These are phyloP conservation scores for Peromyscus californicus DNA, from an alignment of 2,113 vertebrate genomes.

Conservation along the genomic window DNA sequence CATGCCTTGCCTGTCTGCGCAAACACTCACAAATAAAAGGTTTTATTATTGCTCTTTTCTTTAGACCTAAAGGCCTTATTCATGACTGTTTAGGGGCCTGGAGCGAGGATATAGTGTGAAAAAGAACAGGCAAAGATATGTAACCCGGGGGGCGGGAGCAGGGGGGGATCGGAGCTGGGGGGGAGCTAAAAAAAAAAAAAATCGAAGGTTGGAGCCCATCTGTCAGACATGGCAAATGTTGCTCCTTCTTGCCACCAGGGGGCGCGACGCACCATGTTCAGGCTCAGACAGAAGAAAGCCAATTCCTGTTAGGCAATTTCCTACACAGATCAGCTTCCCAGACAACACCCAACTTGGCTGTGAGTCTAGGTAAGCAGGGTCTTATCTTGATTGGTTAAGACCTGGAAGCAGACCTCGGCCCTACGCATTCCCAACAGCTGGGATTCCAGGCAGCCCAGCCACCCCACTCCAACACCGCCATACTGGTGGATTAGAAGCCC, in stretches of 20 bases:
- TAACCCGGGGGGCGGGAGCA: fast-evolving
- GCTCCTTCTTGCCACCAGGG: slow-evolving; percentile 38
- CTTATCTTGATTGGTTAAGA: neutral
- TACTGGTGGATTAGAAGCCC: neutral
- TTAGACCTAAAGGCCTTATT: neutral
- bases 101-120: neutral
- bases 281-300: neutral
- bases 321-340: neutral
- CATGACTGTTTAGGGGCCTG: too few species aligned
- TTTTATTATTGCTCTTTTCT: neutral
- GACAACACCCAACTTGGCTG: neutral
- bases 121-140: too few species aligned
- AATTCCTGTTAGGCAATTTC: neutral
- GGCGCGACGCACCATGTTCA: neutral
- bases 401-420: neutral
- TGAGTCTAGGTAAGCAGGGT: neutral
- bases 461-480: too few species aligned
- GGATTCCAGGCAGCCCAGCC: too few species aligned
- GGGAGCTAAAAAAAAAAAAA: neutral
- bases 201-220: fast-evolving
- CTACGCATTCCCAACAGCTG: neutral
- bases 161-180: neutral
- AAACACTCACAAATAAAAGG: neutral
- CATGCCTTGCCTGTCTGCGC: neutral
- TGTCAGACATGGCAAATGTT: fast-evolving